phyloP scores from a whole-genome alignment of 1,140 invertebrate species.

The Drosophila takahashii region DNA sequence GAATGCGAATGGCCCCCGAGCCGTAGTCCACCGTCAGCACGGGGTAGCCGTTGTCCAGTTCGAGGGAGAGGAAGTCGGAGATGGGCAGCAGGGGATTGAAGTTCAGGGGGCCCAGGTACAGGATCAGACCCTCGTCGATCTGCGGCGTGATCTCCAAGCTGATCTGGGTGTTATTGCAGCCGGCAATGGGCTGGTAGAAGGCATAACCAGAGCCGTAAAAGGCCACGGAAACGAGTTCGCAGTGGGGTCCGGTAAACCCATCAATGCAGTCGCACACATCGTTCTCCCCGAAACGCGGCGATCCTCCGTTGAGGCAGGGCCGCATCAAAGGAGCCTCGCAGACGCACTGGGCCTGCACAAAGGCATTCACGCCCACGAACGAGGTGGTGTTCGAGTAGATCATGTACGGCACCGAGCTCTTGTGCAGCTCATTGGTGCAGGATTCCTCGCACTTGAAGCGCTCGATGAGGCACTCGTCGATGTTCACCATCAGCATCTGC shows the following conservation, averaged over 20 bases:
- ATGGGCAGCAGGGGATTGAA: conserved; percentile 87
- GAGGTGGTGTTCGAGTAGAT: conserved; percentile 96
- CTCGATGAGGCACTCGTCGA: conserved; percentile 94
- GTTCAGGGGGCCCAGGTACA: conserved; percentile 95
- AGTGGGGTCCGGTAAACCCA: conserved; percentile 94
- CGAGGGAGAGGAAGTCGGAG: conserved; percentile 95
- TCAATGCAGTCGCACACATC: conserved; percentile 88
- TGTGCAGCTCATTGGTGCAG: conserved; percentile 90
- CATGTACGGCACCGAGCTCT: conserved; percentile 89
- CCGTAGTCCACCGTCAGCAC: conserved; percentile 96
- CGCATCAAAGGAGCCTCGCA: conserved; percentile 86
- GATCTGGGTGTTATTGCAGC: conserved; percentile 91
- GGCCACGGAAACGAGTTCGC: conserved; percentile 94
- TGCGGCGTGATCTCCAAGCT: conserved; percentile 92
- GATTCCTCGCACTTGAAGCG: conserved; percentile 89
- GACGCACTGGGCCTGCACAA: conserved; percentile 90
- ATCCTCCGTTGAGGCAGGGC: conserved; percentile 90
- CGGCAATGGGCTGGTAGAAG: conserved; percentile 92
- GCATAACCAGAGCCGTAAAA: conserved; percentile 95
- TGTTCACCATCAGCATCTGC: conserved; percentile 92
- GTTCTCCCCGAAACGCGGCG: conserved; percentile 85
- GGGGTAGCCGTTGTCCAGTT: conserved; percentile 93
- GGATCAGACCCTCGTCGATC: conserved; percentile 91
- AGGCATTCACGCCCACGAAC: conserved; percentile 94
- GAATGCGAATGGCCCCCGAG: conserved; percentile 90